Percentiles rank a stretch among this genome's conserved stretches.
Evolutionary conservation across 2,113 vertebrate genomes (phyloP).

Genomic region (Phoxinus phoxinus): DNA sequence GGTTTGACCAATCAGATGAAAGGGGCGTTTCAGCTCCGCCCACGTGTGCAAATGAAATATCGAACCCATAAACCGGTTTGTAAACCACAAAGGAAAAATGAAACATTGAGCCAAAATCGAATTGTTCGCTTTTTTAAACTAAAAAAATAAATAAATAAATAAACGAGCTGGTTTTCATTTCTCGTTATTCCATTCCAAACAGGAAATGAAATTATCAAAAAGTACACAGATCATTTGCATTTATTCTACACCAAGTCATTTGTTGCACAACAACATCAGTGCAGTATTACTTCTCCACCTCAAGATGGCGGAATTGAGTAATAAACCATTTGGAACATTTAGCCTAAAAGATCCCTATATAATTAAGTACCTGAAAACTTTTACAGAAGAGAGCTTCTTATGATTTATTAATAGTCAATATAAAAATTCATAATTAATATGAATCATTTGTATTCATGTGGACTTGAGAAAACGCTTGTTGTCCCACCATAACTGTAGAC

Average conservation of each 20-base stretch:
- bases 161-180: too few species aligned
- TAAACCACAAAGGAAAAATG: too few species aligned
- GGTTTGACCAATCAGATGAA: too few species aligned
- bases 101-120: too few species aligned
- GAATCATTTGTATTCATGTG: neutral
- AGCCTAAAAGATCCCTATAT: neutral
- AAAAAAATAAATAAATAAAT: too few species aligned
- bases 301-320: constrained; percentile 31
- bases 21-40: too few species aligned
- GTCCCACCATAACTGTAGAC: neutral
- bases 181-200: too few species aligned
- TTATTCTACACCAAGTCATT: neutral
- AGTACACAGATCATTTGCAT: too few species aligned
- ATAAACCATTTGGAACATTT: neutral
- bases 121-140: too few species aligned
- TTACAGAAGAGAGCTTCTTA: neutral
- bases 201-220: too few species aligned
- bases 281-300: neutral
- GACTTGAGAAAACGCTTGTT: neutral
- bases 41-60: too few species aligned
- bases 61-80: too few species aligned
- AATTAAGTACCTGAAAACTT: neutral
- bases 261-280: neutral
- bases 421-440: neutral
- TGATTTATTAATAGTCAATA: neutral